Evolutionary conservation across 2,113 vertebrate species (phyloP), one percentile per base, ranked within the genome.

Genomic region (Brachypodius melanocephalos): DNA sequence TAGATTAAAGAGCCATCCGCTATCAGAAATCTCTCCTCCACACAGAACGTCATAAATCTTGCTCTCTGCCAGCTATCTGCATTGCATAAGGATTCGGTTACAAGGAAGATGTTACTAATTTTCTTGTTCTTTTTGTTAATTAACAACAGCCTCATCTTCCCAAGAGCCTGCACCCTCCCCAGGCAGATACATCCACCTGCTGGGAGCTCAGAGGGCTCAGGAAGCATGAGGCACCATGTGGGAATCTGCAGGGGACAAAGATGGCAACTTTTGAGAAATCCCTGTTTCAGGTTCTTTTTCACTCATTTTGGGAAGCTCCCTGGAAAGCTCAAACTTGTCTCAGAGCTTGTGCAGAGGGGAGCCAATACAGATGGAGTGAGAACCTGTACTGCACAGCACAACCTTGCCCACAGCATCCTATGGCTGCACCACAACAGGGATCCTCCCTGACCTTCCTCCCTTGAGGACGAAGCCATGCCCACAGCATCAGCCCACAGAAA

Each of bases 21-120:
- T 96, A 95, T 95, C 94, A 96, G 95, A 95, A 94, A 96, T 92
- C 91, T 95, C 87, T 91, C 51, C 87, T 94, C 59, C 85, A 79
- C 74, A 52, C 32, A 57, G 52, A 89, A 79, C 4, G 0, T 82
- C 88, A 89, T 95, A 95, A 97, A 96, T 96, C 94, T 93, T 87
- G 74, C 67, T 95, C 81, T 73, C 81, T 80, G 62, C 46, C 7
- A 5, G 67, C 85, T 89, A 63, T 85, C 93, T 8, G 42, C 81
- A 83, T 52, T 0, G 38, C 88, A 93, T 88, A 62, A 91, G 86
- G 87, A 93, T 88, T 95, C 0, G 0, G 77, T 69, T 95, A 89
- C 1, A 0, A 82, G 74, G 74, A 79, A 91, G 58, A 88, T 0
- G 0, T 81, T 89, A 88, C 94, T 93, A 76, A 91, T 95, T 95